Conservation (phyloP, 2,113 vertebrate species). For the Pseudonaja textilis region DNA sequence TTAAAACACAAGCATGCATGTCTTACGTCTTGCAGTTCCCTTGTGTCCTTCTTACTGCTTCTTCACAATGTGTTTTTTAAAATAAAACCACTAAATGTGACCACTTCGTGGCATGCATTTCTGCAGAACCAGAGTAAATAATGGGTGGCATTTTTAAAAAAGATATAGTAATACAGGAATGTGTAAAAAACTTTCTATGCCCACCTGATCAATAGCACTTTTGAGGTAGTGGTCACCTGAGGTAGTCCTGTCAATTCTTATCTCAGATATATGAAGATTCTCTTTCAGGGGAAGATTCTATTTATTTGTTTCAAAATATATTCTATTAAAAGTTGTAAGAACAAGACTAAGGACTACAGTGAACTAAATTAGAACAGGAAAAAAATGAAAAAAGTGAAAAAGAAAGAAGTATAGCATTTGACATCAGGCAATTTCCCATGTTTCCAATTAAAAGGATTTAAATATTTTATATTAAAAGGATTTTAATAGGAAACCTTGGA, state of each 20-base stretch:
- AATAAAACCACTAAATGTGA: not conserved
- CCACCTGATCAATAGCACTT: not conserved
- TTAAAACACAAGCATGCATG: conserved; percentile 14
- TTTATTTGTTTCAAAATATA: not conserved
- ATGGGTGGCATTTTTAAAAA: not conserved
- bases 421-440: not conserved
- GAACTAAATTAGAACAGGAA: not conserved
- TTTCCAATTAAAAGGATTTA: not conserved
- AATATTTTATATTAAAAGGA: not conserved
- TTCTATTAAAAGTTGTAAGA: not conserved
- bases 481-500: not conserved
- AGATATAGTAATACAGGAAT: not conserved
- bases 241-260: not conserved
- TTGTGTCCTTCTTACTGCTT: not conserved
- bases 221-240: no score
- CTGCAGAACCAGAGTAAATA: conserved; percentile 28
- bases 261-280: not conserved
- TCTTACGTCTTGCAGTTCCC: conserved; percentile 15
- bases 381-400: not conserved
- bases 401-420: not conserved
- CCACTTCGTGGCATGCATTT: not conserved
- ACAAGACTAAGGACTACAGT: not conserved
- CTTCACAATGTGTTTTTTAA: conserved; percentile 20
- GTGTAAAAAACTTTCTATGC: not conserved
- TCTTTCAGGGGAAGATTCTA: not conserved